Evolutionary conservation across 2,113 vertebrate species (phyloP).

Genomic region (Poecile atricapillus): DNA sequence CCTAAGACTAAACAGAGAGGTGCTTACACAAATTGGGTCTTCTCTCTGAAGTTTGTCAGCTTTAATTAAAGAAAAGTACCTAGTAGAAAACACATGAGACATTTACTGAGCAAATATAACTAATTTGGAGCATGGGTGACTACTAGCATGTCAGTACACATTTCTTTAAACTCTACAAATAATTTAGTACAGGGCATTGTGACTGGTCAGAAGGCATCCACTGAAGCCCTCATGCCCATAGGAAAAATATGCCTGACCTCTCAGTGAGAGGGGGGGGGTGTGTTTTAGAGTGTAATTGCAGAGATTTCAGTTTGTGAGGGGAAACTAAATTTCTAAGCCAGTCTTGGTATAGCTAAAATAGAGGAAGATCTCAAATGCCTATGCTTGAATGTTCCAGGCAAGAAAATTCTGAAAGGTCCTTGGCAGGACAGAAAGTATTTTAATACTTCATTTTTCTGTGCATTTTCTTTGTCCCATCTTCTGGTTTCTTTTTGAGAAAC

Average conservation of each 20-base stretch:
- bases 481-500: background rate
- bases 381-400: background rate
- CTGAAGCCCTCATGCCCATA: background rate
- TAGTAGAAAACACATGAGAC: background rate
- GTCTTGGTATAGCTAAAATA: background rate
- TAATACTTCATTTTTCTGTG: background rate
- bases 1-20: background rate
- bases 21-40: background rate
- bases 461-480: background rate
- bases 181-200: background rate
- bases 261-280: background rate
- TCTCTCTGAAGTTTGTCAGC: background rate
- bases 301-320: background rate
- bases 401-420: background rate
- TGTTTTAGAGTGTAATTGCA: background rate
- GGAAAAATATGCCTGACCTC: background rate
- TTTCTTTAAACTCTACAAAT: background rate
- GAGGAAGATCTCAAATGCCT: background rate
- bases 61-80: background rate
- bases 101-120: background rate
- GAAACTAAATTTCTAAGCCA: background rate
- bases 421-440: background rate
- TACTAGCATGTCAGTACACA: background rate
- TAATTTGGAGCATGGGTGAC: background rate
- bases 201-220: background rate